Base-by-base conservation (phyloP, 1,140 invertebrate species). In the Gonioctena quinquepunctata region DNA sequence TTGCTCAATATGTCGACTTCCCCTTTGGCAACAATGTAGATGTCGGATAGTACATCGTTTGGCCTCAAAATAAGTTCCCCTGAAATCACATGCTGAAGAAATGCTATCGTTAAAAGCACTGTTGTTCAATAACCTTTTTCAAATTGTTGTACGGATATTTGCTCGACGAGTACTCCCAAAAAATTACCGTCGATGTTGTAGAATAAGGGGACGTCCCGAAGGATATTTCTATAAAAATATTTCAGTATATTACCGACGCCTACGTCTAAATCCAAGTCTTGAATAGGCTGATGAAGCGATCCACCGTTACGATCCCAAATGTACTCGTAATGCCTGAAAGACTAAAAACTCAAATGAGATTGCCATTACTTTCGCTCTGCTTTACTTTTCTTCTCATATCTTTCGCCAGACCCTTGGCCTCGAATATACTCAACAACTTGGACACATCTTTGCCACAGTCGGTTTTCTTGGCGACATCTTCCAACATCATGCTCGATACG, bases 1-100 rank as follows among this genome's bases (percentile, higher is more conserved):
- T 65, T 52, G n/a, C 23, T n/a, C n/a, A 49, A 50, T 11, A 65
- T 50, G 4, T 65, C 42, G 25, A 65, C 62, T 54, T 65, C 16
- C 22, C 62, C 62, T 18, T 33, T 49, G 3, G 18, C 62, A 13
- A 65, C 48, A 7, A 65, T 65, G 42, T n/a, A 65, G 16, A 65
- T 65, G 8, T 65, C 62, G 19, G 42, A 50, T 16, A 65, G 21
- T 6, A 65, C 13, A 21, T 65, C 62, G 49, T 65, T 65, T 8
- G 49, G 26, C n/a, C 48, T 52, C 11, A 65, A 18, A 2, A 65
- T 50, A 23, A 23, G 11, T 6, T 65, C 42, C 7, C 48, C 62
- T 65, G 48, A 26, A 52, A 65, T n/a, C n/a, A n/a, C n/a, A 18
- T 54, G 3, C 18, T 23, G 8, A 54, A 23, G 11, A 18, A 18